Percentiles rank a stretch among this genome's conserved stretches.
Evolutionary conservation across 2,888 invertebrate species (phyloP).

Genomic region (Shargacucullia verbasci): DNA sequence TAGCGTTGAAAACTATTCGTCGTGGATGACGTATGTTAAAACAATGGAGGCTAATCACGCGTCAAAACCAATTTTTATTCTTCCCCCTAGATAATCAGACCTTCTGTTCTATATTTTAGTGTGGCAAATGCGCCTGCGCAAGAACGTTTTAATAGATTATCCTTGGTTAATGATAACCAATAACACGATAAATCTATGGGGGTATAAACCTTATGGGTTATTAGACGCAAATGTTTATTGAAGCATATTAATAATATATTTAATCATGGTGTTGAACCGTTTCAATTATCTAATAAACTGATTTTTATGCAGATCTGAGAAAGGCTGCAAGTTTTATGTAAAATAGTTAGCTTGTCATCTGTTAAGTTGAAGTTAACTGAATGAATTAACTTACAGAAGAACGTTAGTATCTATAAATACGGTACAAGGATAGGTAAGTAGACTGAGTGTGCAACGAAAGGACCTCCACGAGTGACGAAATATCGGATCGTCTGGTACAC

Average conservation of each 20-base stretch:
- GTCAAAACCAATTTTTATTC: too few species aligned
- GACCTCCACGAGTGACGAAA: too few species aligned
- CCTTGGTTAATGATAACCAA: constrained; percentile 26
- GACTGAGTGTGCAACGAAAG: too few species aligned
- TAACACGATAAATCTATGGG: constrained; percentile 19
- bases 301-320: constrained; percentile 5
- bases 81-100: background rate
- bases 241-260: constrained; percentile 23
- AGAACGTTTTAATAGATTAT: constrained; percentile 22
- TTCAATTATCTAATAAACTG: constrained; percentile 8
- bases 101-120: constrained; percentile 7
- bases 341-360: too few species aligned
- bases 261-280: constrained; percentile 11
- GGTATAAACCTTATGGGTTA: constrained; percentile 15
- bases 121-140: constrained; percentile 10
- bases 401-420: too few species aligned
- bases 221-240: constrained; percentile 31
- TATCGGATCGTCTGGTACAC: too few species aligned
- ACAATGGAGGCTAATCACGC: too few species aligned
- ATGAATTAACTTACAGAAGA: too few species aligned
- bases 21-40: too few species aligned
- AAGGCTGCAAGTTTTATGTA: background rate
- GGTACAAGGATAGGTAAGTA: too few species aligned
- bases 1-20: too few species aligned
- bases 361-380: too few species aligned